Evolutionary conservation across 1,140 invertebrate genomes (phyloP), one percentile per base, ranked within the genome.

Genomic region (Euura lappo): DNA sequence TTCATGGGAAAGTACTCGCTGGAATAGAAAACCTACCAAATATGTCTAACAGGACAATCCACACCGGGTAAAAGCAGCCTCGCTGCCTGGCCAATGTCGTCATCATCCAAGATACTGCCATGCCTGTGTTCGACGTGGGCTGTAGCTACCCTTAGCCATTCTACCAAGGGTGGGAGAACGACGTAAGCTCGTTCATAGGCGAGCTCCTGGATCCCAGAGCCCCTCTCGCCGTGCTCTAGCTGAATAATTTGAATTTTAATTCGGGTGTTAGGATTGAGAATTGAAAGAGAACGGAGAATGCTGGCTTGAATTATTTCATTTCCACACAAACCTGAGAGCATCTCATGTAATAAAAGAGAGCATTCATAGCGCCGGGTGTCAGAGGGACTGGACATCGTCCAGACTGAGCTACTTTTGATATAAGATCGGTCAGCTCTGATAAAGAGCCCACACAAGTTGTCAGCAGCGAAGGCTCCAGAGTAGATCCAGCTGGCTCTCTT

Each of bases 311-410:
- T 28, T 28, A 28, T 28, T 28, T 28, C 28, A 28, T 89, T 28
- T 28, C 28, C 28, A 28, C 28, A 86, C 74, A 90, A 77, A 91
- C 90, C 89, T 97, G 95, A 0, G 95, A 96, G 86, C 95, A 97
- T 51, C 95, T 89, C 95, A 97, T 97, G 79, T 96, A 97, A 85
- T 97, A 96, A 84, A 96, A 97, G 0, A 97, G 86, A 0, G 94
- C 91, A 69, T 93, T 92, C 4, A 96, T 85, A 1, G 94, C 94
- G 72, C 91, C 91, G 13, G 90, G 86, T 11, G 93, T 93, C 71
- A 94, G 89, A 2, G 85, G 88, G 75, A 90, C 69, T 6, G 85
- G 77, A 69, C 84, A 84, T 70, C 83, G 77, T 60, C 84, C 83
- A 64, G 84, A 78, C 64, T 84, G 85, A 4, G 78, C 81, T 1